Evolutionary conservation across 2,797 vertebrate genomes (phyloP), one percentile per base, ranked within the genome.

Genomic region (Acomys russatus): DNA sequence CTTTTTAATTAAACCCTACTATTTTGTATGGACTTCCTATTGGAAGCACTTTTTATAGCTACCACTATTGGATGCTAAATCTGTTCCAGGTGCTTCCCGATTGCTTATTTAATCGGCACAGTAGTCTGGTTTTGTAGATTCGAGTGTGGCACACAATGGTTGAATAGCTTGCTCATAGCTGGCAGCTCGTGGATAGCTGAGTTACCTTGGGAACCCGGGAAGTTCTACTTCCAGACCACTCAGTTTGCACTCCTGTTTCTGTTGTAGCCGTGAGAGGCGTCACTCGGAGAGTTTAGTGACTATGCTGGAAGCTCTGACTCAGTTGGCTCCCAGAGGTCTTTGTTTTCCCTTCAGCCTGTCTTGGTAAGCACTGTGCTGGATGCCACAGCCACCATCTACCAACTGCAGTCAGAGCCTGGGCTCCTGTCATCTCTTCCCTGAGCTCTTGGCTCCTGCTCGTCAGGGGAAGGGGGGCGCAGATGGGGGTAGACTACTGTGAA

Each of bases 351-450:
- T 79, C 22, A 30, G 28, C 1, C 4, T 14, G 23, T 79, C 88
- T 71, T 80, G 80, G 63, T 51, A 92, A 87, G 86, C 28, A 2
- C 73, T 63, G 25, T 54, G 20, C 25, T 80, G 83, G 61, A 17
- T 5, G 6, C 51, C 61, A 56, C 68, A 14, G 18, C 66, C 12
- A 12, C 3, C 14, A 4, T 1, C 28, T 33, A 2, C 76, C 88
- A 54, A 51, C 90, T 85, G 61, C 70, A 79, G 64, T 84, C 90
- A 56, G 22, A 44, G 23, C 17, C 79, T 90, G 71, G 70, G 68
- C 17, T 87, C 86, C 85, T 89, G 51, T 56, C 78, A 12, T 64
- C 33, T 90, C 94, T 94, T 97, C 92, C 23, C 85, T 93, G 88
- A 85, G 74, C 63, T 82, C 59, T 61, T 96, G 96, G 90, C 88